Conservation (phyloP, 64 coral and sea anemone species). For the Dendrophyllia cribrosa region DNA sequence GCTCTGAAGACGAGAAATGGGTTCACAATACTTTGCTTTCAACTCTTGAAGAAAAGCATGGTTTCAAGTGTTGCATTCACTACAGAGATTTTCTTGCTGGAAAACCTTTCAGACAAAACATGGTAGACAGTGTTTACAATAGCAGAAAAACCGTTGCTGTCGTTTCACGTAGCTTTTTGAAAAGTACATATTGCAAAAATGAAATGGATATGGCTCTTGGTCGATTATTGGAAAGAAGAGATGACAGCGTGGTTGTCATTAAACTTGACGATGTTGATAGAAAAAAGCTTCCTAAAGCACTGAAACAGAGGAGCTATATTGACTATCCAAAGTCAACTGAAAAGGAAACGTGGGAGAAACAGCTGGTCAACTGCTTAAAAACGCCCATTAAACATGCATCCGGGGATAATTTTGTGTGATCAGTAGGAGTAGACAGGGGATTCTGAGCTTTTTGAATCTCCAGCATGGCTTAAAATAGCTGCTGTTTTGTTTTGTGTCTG, state of each 20-base stretch:
- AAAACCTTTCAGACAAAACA: not conserved
- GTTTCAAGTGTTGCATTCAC: slow-evolving; percentile 1
- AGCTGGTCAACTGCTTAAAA: no score
- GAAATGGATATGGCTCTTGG: not conserved
- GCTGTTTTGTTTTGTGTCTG: no score
- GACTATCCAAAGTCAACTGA: no score
- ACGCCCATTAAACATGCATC: no score
- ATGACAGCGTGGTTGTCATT: slow-evolving; percentile 1
- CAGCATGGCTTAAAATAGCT: no score
- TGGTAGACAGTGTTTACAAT: slow-evolving; percentile 9
- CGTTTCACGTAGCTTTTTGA: slow-evolving; percentile 4
- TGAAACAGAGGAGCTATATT: no score
- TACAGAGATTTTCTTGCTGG: slow-evolving; percentile 5
- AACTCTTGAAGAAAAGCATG: slow-evolving; percentile 9
- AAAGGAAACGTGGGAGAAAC: no score
- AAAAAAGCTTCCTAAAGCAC: no score
- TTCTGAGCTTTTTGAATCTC: no score
- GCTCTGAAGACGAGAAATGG: slow-evolving; percentile 7
- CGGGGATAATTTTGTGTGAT: no score
- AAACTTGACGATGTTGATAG: no score
- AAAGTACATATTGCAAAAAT: not conserved
- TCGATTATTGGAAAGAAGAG: not conserved
- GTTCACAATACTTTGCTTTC: not conserved
- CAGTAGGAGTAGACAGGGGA: no score
- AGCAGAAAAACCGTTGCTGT: not conserved